These are phyloP conservation scores for Homalodisca vitripennis DNA, from an alignment of 1,140 invertebrate genomes.

Conservation along the genomic window DNA sequence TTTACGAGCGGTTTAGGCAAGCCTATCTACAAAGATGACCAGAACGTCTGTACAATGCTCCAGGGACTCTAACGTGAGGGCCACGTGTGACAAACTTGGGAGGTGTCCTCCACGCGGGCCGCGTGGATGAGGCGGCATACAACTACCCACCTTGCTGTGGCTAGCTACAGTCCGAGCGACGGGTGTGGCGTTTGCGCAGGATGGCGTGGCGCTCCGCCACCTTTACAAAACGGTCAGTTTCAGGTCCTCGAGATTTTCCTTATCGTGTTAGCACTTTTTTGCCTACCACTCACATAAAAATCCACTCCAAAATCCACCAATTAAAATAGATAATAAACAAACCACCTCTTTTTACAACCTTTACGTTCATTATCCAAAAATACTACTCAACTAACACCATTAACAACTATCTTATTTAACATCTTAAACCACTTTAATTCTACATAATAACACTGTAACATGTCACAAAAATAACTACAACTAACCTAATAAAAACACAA, in stretches of 20 bases:
- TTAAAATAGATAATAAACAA: constrained; percentile 22
- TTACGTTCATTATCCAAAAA: neutral
- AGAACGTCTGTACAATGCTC: constrained; percentile 84
- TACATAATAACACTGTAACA: too few relatives aligned
- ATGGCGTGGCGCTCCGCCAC: constrained; percentile 52
- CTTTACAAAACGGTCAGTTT: constrained; percentile 55
- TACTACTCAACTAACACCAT: too few relatives aligned
- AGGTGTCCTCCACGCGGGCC: constrained; percentile 74
- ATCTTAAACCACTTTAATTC: too few relatives aligned
- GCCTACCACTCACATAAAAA: neutral
- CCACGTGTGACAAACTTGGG: constrained; percentile 71
- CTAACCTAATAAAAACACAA: too few relatives aligned
- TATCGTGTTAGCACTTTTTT: neutral
- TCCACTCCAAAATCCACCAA: too few relatives aligned
- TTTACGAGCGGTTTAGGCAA: constrained; percentile 75
- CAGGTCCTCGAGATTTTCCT: too few relatives aligned
- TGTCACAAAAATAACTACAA: too few relatives aligned
- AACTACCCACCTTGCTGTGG: constrained; percentile 48
- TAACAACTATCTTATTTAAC: too few relatives aligned
- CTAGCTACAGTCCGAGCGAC: constrained; percentile 54
- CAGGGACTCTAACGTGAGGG: constrained; percentile 78
- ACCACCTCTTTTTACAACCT: neutral
- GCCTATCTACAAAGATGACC: constrained; percentile 86
- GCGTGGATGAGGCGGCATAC: constrained; percentile 69
- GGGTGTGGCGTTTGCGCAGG: constrained; percentile 50